Evolutionary conservation across 2,113 vertebrate genomes (phyloP), one percentile per base, ranked within the genome.

Genomic region (Urocitellus parryii): DNA sequence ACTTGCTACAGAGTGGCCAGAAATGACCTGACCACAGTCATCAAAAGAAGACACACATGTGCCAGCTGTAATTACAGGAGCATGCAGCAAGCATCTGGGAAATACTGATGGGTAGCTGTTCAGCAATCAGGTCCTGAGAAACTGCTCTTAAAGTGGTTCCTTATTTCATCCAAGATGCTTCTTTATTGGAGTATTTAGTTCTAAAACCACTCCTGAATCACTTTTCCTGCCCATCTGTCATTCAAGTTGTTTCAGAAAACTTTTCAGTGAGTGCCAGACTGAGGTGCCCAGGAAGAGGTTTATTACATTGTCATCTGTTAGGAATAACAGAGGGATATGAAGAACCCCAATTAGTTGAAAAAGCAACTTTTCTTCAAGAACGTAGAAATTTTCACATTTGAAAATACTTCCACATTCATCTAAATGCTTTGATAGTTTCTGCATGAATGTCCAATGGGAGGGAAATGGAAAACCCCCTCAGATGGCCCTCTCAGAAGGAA

Each of bases 251-350:
- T 82, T 92, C 29, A 14, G 73, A 93, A 92, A 88, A 2, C 16
- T 5, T 73, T 83, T 39, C 39, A 70, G 61, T 56, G 22, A 68
- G 73, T 90, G 95, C 39, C 77, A 39, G 1, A 17, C 34, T 2
- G 12, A 63, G 22, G 34, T 25, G 17, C 32, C 53, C 13, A 0
- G 3, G 90, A 81, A 73, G 68, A 94, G 83, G 63, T 72, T 88
- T 68, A 48, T 85, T 63, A 78, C 37, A 73, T 81, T 92, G 88
- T 93, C 63, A 39, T 65, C 86, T 78, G 45, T 84, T 92, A 81
- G 63, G 45, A 61, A 68, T 34, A 53, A 90, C 92, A 95, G 93
- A 90, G 24, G 29, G n/a, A 48, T 42, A 29, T 51, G 78, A 74
- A 86, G 25, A 94, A 83, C 37, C 39, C 18, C 45, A 27, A 45